These are phyloP conservation scores for Aulostomus chinensis DNA, from an alignment of 2,797 vertebrate genomes.

Conservation along the genomic window DNA sequence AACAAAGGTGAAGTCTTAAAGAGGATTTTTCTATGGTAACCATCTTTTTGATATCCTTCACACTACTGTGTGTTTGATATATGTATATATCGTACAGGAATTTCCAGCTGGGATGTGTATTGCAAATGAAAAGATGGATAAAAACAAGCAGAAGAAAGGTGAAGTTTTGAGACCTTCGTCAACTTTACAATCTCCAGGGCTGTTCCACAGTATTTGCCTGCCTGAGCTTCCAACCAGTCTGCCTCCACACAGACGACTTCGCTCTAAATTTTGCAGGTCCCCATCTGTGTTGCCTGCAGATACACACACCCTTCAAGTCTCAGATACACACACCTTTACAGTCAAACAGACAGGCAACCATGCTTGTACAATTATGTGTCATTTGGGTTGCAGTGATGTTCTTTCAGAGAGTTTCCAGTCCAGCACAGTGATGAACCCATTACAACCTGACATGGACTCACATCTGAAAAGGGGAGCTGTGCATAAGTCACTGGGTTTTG, in stretches of 20 bases:
- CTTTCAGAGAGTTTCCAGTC: constrained; percentile 1
- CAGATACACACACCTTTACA: constrained; percentile 6
- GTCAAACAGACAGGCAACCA: constrained; percentile 15
- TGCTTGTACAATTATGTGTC: not conserved
- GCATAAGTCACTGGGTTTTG: constrained; percentile 6
- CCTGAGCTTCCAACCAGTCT: constrained; percentile 38
- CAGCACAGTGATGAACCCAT: not conserved
- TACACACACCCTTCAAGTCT: not conserved
- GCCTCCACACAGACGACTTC: no score
- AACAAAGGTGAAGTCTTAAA: no score
- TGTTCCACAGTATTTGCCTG: constrained; percentile 53
- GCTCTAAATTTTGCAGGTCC: constrained; percentile 49
- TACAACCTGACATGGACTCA: no score
- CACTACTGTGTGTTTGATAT: not conserved
- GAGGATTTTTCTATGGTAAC: not conserved
- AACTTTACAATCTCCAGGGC: constrained; percentile 40
- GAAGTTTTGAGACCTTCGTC: not conserved
- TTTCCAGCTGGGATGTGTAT: not conserved
- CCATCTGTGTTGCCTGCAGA: constrained; percentile 41
- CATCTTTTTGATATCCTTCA: not conserved
- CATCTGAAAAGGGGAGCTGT: no score
- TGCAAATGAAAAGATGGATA: constrained; percentile 3
- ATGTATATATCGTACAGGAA: not conserved
- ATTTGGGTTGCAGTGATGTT: not conserved
- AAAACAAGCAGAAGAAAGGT: not conserved